Evolutionary conservation across 2,113 vertebrate species (phyloP).

Genomic region (Microcebus jonahi): DNA sequence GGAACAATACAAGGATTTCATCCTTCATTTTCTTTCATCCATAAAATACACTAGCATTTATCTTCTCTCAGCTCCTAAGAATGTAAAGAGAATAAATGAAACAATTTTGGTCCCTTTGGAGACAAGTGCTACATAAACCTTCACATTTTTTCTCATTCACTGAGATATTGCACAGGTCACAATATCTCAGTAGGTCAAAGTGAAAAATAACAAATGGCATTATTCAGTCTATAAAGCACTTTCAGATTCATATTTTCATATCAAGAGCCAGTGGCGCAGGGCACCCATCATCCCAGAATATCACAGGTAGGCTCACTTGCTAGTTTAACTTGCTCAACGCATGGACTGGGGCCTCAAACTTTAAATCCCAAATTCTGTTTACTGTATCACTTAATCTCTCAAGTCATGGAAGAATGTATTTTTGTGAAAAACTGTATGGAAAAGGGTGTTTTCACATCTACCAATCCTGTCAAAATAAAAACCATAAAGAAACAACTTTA

Average conservation of each 20-base stretch:
- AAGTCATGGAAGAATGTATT: neutral
- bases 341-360: neutral
- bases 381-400: neutral
- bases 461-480: neutral
- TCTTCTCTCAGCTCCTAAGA: neutral
- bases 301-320: neutral
- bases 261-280: neutral
- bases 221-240: neutral
- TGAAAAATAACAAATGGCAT: neutral
- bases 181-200: neutral
- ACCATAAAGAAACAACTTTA: neutral
- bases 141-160: neutral
- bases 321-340: neutral
- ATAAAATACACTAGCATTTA: neutral
- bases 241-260: neutral
- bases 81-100: neutral
- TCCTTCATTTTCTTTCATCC: neutral
- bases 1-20: neutral
- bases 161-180: neutral
- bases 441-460: neutral
- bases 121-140: conserved; percentile 14
- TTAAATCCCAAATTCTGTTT: conserved; percentile 1
- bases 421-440: neutral
- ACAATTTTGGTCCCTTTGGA: neutral
- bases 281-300: neutral